Percentiles rank a stretch among this genome's conserved stretches.
These are phyloP conservation scores for Pterocles orientalis DNA, from an alignment of 2,113 vertebrate genomes.

Conservation along the genomic window DNA sequence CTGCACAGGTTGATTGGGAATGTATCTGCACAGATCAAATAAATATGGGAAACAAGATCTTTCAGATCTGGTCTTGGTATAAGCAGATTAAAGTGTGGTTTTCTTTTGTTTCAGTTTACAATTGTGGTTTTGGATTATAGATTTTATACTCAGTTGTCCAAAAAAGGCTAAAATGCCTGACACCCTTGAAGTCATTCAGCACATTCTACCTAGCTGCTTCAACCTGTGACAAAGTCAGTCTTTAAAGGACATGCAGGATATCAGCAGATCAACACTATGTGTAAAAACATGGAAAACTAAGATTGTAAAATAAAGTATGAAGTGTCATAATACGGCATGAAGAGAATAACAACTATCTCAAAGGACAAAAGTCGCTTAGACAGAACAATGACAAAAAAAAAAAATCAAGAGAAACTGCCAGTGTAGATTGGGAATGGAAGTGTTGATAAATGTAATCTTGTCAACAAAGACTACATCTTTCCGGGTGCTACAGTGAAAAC, in stretches of 20 bases:
- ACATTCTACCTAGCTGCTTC: not conserved
- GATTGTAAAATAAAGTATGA: not conserved
- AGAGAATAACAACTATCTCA: not conserved
- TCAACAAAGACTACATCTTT: not conserved
- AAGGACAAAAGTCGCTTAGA: not conserved
- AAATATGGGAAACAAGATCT: not conserved
- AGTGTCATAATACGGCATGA: not conserved
- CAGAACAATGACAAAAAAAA: not conserved
- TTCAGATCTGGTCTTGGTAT: not conserved
- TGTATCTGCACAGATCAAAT: not conserved
- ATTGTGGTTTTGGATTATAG: not conserved
- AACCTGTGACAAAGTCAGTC: not conserved
- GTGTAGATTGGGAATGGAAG: not conserved
- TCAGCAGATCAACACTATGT: not conserved
- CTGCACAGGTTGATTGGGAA: not conserved
- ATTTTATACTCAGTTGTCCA: not conserved
- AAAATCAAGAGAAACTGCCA: not conserved
- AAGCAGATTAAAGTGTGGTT: not conserved
- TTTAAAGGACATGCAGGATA: not conserved
- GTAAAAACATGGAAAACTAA: not conserved
- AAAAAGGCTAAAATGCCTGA: not conserved
- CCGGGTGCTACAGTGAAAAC: not conserved
- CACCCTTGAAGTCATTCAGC: not conserved
- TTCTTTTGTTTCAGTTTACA: not conserved
- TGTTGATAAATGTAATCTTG: not conserved